Base-by-base conservation (phyloP, 2,113 vertebrate species). In the Ceyx melanurus region DNA sequence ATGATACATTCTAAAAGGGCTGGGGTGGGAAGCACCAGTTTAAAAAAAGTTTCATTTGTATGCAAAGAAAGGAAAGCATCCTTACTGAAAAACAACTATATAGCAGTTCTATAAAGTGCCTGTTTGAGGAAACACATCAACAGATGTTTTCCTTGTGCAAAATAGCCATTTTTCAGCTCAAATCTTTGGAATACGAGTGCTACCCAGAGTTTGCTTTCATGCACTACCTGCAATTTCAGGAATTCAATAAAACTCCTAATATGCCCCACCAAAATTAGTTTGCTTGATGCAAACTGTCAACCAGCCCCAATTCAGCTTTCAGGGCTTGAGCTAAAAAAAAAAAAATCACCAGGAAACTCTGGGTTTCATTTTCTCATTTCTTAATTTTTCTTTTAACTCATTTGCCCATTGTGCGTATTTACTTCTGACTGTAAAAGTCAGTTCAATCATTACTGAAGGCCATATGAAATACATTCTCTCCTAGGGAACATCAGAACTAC, bases 71-170 rank as follows among this genome's bases (percentile, higher is more conserved):
- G 23, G 40, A 89, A 96, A 82, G 28, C 71, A 81, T 71, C 64
- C 72, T 65, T 84, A 33, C 46, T 91, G 80, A 53, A 79, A 87
- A 96, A 58, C n/a, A 77, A 54, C n/a, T 74, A 76, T 42, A 28
- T 9, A 96, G 64, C 40, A 91, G 57, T 80, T 71, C 85, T 74
- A 21, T 95, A 96, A 96, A 96, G 94, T 96, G 96, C 91, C 78
- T 74, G 65, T 92, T 91, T 42, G 84, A 94, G 92, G 91, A 96
- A 95, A 92, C n/a, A 92, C 92, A 96, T 91, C 91, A 72, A 71
- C 18, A 71, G 75, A 92, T 37, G 92, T 45, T 89, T 80, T 92
- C 92, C 95, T 94, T 93, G 95, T 96, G 96, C 87, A 93, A 96
- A 94, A 85, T 26, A 76, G 50, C 65, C 33, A 73, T 87, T 68